Evolutionary conservation across 2,888 invertebrate species (phyloP), one percentile per base, ranked within the genome.

Genomic region (Acronicta aceris): DNA sequence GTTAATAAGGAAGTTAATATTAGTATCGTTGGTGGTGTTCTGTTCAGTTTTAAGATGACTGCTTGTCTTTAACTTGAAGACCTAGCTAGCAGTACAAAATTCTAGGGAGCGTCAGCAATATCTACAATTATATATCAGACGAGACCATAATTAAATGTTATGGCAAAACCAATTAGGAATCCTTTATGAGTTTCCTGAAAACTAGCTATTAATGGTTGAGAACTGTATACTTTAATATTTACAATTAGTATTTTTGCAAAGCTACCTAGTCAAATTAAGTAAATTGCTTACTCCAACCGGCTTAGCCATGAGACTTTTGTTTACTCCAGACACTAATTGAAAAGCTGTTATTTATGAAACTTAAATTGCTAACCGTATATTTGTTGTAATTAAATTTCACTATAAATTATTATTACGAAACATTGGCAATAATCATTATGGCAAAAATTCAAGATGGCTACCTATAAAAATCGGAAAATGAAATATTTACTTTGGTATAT

Each of bases 101-200:
- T 0, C 43, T 16, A 15, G 13, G 13, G 40, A 50, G 33, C 13
- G 6, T 15, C 0, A 45, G 38, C 1, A 16, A 38, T n/a, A 17
- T 38, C 6, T 21, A 38, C 33, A 41, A 46, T 40, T 15, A 59
- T 36, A 27, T 10, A 40, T 7, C 9, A 5, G 48, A 40, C 36
- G 43, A 47, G 7, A 21, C 40, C 4, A 21, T 42, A 38, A 62
- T 67, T 57, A 62, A 61, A 61, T 57, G 25, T 53, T 48, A 73
- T 30, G n/a, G 61, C 25, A 51, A 67, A 68, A 48, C 57, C 51
- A 73, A 70, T 62, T 58, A 46, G 21, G 45, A 54, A 15, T 40
- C n/a, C 25, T 71, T 77, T 59, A 63, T 45, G 59, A 50, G 61
- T 58, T 60, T 74, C 25, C 53, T 64, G 15, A 69, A 48, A 50